Evolutionary conservation across 2,113 vertebrate genomes (phyloP).

Genomic region (Propithecus coquereli): DNA sequence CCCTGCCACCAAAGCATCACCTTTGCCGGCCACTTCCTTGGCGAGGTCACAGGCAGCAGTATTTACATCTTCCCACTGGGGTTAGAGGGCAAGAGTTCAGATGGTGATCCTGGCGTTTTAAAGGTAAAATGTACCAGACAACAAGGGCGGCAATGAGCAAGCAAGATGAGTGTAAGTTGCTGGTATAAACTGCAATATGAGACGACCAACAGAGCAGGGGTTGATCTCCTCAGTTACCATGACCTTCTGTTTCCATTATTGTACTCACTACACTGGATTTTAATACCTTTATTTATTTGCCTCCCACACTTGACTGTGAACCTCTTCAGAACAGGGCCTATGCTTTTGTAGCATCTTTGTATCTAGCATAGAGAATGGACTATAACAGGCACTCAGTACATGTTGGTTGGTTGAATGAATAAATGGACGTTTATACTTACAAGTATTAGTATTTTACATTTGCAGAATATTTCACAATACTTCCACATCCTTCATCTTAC

Average conservation of each 20-base stretch:
- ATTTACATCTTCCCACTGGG: constrained; percentile 90
- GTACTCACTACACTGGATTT: neutral
- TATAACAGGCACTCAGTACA: neutral
- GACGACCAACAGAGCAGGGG: neutral
- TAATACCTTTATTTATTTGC: neutral
- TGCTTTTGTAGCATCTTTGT: neutral
- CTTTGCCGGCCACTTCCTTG: constrained; percentile 89
- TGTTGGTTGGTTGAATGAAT: neutral
- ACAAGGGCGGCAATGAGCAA: neutral
- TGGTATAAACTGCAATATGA: neutral
- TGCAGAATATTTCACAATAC: neutral
- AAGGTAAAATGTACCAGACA: neutral
- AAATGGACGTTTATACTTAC: neutral
- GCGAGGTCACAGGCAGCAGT: constrained; percentile 94
- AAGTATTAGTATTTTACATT: neutral
- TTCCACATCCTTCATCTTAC: neutral
- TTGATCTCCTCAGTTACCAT: neutral
- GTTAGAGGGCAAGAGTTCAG: neutral
- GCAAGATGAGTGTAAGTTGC: neutral
- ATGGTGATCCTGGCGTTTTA: neutral
- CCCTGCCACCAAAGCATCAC: constrained; percentile 92
- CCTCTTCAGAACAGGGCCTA: neutral
- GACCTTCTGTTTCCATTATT: neutral
- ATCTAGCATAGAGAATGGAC: neutral
- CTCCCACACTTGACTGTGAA: neutral